Evolutionary conservation across 2,797 vertebrate genomes (phyloP).

Genomic region (Odontamblyopus rebecca): DNA sequence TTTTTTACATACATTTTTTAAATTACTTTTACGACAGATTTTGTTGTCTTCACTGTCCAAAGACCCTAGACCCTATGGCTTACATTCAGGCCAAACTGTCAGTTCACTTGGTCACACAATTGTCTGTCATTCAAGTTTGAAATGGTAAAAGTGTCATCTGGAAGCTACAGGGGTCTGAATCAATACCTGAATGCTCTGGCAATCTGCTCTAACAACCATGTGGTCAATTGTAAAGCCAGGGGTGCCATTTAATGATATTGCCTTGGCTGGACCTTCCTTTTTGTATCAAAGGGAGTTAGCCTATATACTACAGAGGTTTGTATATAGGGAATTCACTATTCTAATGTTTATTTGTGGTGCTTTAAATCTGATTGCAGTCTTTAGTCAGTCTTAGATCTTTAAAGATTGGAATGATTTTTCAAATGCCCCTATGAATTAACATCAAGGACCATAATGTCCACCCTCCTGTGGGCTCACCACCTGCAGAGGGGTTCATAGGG

Average conservation of each 20-base stretch:
- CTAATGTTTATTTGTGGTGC: background rate
- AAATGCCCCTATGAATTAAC: too few species aligned
- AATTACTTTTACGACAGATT: too few species aligned
- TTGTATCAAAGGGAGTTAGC: conserved; percentile 5
- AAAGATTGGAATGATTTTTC: background rate
- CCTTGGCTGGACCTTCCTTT: background rate
- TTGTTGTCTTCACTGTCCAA: background rate
- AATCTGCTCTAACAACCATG: conserved; percentile 14
- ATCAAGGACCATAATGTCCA: too few species aligned
- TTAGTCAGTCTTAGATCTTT: background rate
- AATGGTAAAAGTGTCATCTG: conserved; percentile 4
- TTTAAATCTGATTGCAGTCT: background rate
- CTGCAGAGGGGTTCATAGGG: too few species aligned
- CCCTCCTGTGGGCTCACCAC: too few species aligned
- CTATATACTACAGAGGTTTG: background rate
- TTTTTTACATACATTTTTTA: background rate
- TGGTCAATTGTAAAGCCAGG: background rate
- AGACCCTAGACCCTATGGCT: background rate
- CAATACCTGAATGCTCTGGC: background rate
- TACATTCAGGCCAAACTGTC: conserved; percentile 8
- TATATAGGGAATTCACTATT: background rate
- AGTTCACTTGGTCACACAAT: conserved; percentile 10
- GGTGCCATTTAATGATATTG: conserved; percentile 11
- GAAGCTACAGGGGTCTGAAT: conserved; percentile 5
- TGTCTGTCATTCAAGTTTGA: conserved; percentile 25